These are phyloP conservation scores for Amiota communis DNA, from an alignment of 2,888 invertebrate genomes.

Conservation along the genomic window DNA sequence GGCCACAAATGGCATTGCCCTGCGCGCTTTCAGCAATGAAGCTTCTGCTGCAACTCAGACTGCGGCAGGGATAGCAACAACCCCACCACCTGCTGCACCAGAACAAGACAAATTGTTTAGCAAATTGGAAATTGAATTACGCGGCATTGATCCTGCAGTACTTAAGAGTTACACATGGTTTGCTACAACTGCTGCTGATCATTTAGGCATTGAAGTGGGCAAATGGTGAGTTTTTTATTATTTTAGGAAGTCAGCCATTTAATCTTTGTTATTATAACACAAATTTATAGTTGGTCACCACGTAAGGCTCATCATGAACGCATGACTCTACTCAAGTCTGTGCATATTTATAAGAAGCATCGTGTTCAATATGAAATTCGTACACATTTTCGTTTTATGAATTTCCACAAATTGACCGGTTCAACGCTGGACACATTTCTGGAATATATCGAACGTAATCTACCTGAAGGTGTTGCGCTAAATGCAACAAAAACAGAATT, in stretches of 20 bases:
- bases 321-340: constrained; percentile 87
- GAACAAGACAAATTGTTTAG: constrained; percentile 84
- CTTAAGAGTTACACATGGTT: constrained; percentile 91
- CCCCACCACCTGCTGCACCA: constrained; percentile 7
- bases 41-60: constrained; percentile 2
- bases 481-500: constrained; percentile 87
- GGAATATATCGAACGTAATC: constrained; percentile 96
- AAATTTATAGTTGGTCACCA: constrained; percentile 80
- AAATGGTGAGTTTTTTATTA: constrained; percentile 78
- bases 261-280: neutral
- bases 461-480: constrained; percentile 97
- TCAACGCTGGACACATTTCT: constrained; percentile 96
- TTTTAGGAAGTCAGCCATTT: neutral
- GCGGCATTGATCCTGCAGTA: constrained; percentile 90
- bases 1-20: neutral
- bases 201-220: constrained; percentile 85
- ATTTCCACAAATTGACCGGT: constrained; percentile 89
- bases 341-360: constrained; percentile 94
- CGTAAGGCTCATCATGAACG: constrained; percentile 83
- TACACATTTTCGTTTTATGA: constrained; percentile 90
- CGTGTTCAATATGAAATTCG: constrained; percentile 95
- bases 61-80: neutral
- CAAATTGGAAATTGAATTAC: constrained; percentile 87
- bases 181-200: constrained; percentile 84
- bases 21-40: constrained; percentile 38